These are phyloP conservation scores for Menura novaehollandiae DNA, from an alignment of 2,113 vertebrate genomes.

Conservation along the genomic window DNA sequence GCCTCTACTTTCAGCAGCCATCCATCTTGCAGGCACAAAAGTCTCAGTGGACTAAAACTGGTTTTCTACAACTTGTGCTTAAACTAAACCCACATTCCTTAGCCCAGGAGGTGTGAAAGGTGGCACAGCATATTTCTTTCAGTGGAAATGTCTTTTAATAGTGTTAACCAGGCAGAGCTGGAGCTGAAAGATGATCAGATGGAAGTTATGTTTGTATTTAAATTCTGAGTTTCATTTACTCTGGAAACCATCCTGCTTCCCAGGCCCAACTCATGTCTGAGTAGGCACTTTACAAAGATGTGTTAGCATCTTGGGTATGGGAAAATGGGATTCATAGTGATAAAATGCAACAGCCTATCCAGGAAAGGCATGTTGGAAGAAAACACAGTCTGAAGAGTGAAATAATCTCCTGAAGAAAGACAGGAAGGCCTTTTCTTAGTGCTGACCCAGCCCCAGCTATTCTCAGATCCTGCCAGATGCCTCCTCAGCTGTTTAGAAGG, in stretches of 20 bases:
- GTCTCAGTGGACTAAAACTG: background rate
- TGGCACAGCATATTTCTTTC: background rate
- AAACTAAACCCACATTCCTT: background rate
- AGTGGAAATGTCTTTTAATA: background rate
- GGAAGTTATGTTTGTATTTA: background rate
- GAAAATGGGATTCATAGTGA: background rate
- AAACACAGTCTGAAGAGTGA: background rate
- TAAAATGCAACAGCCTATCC: background rate
- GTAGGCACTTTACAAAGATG: background rate
- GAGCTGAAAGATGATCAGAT: background rate
- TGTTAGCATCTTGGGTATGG: background rate
- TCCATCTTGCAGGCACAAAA: background rate
- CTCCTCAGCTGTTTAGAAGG: background rate
- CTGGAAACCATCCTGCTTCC: background rate
- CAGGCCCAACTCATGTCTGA: background rate
- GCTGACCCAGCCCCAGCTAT: background rate
- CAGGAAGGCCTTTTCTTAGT: background rate
- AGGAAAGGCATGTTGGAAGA: background rate
- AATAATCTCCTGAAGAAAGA: background rate
- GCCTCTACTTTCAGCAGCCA: background rate
- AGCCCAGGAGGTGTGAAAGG: background rate
- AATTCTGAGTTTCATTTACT: background rate
- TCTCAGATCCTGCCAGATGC: background rate
- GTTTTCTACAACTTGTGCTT: background rate
- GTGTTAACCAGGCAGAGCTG: background rate